Evolutionary conservation across 2,888 invertebrate species (phyloP).

Genomic region (Rhagophthalmus giganteus): DNA sequence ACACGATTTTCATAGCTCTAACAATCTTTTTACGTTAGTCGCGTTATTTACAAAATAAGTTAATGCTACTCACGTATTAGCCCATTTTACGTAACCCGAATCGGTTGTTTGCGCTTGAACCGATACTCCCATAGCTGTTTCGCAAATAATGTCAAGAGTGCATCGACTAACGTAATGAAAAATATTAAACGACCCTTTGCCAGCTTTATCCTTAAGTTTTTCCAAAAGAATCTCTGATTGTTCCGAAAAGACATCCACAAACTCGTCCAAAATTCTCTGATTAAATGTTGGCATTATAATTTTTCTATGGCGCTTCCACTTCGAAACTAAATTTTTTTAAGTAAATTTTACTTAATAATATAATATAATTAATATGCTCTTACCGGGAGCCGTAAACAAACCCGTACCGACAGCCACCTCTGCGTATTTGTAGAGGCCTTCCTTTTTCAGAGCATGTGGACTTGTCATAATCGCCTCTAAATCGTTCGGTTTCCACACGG

Average conservation of each 20-base stretch:
- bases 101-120: slow-evolving; percentile 63
- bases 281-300: slow-evolving; percentile 66
- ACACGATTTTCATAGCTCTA: slow-evolving; percentile 17
- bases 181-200: slow-evolving; percentile 57
- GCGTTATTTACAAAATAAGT: neutral
- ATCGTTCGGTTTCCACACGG: slow-evolving; percentile 24
- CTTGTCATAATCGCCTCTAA: slow-evolving; percentile 31
- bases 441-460: slow-evolving; percentile 26
- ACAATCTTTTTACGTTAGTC: slow-evolving; percentile 4
- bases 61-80: slow-evolving; percentile 36
- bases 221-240: slow-evolving; percentile 59
- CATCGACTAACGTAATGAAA: slow-evolving; percentile 61
- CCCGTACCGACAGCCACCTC: slow-evolving; percentile 27
- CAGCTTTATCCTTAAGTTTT: slow-evolving; percentile 52
- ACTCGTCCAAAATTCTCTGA: slow-evolving; percentile 64
- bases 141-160: slow-evolving; percentile 66
- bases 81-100: slow-evolving; percentile 56
- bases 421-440: slow-evolving; percentile 23
- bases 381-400: slow-evolving; percentile 35
- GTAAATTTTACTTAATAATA: neutral
- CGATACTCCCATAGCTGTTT: slow-evolving; percentile 73
- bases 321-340: neutral
- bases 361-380: neutral
- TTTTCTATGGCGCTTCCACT: slow-evolving; percentile 56
- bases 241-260: slow-evolving; percentile 63